Conservation (phyloP, 2,888 invertebrate species). For the Incurvaria masculella region DNA sequence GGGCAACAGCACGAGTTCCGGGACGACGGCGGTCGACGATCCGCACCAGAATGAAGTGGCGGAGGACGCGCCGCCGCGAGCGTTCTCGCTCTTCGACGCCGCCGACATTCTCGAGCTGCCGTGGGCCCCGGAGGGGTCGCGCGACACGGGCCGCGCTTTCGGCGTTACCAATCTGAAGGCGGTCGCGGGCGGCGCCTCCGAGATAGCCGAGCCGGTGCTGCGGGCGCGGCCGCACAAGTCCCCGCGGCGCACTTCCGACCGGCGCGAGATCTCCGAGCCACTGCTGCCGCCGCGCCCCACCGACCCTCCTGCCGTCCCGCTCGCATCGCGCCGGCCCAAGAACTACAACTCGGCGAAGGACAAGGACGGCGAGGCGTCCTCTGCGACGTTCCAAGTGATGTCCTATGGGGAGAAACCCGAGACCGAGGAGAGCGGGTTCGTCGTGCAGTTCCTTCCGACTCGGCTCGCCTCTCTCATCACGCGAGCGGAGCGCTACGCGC, state of each 20-base stretch:
- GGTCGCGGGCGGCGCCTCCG: constrained; percentile 46
- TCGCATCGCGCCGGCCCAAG: constrained; percentile 33
- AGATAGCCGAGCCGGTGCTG: constrained; percentile 74
- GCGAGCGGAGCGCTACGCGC: constrained; percentile 77
- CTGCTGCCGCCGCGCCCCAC: constrained; percentile 44
- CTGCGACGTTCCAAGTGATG: constrained; percentile 36
- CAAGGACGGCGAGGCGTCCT: constrained; percentile 25
- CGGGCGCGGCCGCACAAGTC: constrained; percentile 59
- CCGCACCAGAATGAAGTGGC: constrained; percentile 42
- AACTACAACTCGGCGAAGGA: constrained; percentile 38
- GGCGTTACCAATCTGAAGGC: constrained; percentile 53
- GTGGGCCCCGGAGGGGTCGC: constrained; percentile 48
- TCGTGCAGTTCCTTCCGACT: constrained; percentile 77
- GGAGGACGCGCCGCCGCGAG: constrained; percentile 35
- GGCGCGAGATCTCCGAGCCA: constrained; percentile 64
- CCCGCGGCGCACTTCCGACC: constrained; percentile 45
- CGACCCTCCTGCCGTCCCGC: constrained; percentile 17
- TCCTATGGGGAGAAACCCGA: constrained; percentile 32
- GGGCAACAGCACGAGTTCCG: constrained; percentile 29
- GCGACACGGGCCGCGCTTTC: constrained; percentile 59
- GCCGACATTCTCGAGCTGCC: constrained; percentile 42
- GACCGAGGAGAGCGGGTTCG: constrained; percentile 47
- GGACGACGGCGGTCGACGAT: constrained; percentile 21
- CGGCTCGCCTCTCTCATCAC: constrained; percentile 75
- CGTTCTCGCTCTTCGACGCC: constrained; percentile 41